Evolutionary conservation across 2,113 vertebrate genomes (phyloP).

Genomic region (Ciconia stormi): DNA sequence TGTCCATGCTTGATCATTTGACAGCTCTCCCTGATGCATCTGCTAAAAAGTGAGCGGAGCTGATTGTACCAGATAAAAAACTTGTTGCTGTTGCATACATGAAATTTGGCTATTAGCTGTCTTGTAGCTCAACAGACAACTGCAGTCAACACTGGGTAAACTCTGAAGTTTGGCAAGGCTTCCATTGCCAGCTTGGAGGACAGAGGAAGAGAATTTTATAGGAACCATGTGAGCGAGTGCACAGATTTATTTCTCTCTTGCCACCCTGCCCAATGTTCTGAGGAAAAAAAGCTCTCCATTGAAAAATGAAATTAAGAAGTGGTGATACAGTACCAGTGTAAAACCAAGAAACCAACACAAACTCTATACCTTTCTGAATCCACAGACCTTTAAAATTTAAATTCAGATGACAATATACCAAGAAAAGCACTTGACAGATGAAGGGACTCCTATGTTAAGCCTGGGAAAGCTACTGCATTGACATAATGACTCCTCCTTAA

Average conservation of each 20-base stretch:
- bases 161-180: background rate
- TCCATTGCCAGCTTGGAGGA: background rate
- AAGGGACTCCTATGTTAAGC: background rate
- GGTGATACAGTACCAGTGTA: background rate
- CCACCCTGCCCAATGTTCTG: background rate
- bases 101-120: background rate
- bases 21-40: background rate
- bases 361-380: background rate
- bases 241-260: background rate
- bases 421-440: background rate
- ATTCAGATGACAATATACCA: background rate
- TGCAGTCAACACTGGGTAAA: background rate
- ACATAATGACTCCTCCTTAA: background rate
- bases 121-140: background rate
- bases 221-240: background rate
- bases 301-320: background rate
- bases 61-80: background rate
- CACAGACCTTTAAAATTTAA: background rate
- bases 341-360: background rate
- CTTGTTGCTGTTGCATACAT: background rate
- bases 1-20: background rate
- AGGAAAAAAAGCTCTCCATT: background rate
- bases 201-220: background rate
- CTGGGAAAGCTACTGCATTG: background rate
- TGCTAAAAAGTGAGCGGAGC: background rate